These are phyloP conservation scores for Imbricaverruca yamaguchii DNA, from an alignment of 2,888 invertebrate species.

Conservation along the genomic window DNA sequence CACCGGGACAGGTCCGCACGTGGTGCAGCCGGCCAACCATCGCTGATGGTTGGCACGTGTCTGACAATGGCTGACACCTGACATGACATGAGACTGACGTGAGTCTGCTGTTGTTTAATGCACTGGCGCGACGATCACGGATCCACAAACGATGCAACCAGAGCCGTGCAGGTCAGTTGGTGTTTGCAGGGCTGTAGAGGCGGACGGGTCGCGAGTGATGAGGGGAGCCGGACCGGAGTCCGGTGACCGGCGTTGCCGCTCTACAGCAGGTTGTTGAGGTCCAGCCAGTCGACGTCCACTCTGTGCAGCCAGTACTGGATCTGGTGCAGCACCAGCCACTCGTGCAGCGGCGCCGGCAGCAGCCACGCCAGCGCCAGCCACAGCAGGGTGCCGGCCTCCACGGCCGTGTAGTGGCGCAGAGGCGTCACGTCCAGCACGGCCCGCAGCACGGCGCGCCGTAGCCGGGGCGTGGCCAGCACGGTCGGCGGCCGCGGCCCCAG, in stretches of 20 bases:
- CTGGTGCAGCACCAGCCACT: not conserved
- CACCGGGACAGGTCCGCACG: too few relatives aligned
- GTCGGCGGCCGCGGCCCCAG: not conserved
- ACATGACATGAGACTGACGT: too few relatives aligned
- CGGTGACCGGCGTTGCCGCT: not conserved
- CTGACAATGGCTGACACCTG: too few relatives aligned
- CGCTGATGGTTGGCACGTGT: too few relatives aligned
- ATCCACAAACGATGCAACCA: too few relatives aligned
- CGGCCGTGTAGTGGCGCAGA: conserved; percentile 1
- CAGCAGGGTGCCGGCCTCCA: conserved; percentile 1
- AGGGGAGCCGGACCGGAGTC: too few relatives aligned
- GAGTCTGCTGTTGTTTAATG: too few relatives aligned
- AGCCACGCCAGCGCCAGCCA: not conserved
- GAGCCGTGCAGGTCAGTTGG: too few relatives aligned
- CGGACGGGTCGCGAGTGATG: too few relatives aligned
- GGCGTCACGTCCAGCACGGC: conserved; percentile 9
- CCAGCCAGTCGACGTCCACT: conserved; percentile 11
- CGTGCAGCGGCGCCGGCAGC: not conserved
- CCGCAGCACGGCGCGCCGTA: not conserved
- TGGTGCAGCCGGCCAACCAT: too few relatives aligned
- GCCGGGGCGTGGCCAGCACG: not conserved
- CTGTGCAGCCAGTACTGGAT: not conserved
- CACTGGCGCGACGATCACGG: too few relatives aligned
- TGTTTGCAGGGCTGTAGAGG: too few relatives aligned
- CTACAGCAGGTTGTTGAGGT: conserved; percentile 4